Evolutionary conservation across 2,888 invertebrate genomes (phyloP).

Genomic region (Rutpela maculata): DNA sequence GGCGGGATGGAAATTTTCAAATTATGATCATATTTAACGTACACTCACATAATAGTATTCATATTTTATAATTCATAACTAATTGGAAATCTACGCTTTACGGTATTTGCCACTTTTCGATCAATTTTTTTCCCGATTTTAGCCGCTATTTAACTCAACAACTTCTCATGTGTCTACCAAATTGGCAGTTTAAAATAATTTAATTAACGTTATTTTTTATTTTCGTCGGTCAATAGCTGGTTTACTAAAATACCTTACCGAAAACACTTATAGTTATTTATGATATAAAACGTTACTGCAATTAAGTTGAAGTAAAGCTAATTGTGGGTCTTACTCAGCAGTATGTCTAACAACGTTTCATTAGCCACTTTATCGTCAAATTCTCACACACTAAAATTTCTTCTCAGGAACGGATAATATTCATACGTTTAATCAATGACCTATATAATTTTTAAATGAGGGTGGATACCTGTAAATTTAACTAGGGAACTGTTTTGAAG

Average conservation of each 20-base stretch:
- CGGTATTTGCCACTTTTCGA: not conserved
- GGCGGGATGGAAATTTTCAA: not conserved
- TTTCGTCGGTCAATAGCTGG: not conserved
- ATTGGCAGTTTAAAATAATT: not conserved
- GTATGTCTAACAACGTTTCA: not conserved
- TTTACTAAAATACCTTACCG: not conserved
- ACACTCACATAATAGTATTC: not conserved
- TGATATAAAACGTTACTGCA: not conserved
- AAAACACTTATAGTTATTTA: not conserved
- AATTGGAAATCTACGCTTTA: not conserved
- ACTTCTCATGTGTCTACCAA: not conserved
- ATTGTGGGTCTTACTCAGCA: not conserved
- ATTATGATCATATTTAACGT: not conserved
- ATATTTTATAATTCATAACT: not conserved
- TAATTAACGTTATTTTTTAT: not conserved
- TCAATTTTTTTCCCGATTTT: not conserved
- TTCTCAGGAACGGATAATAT: no score
- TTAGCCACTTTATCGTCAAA: not conserved
- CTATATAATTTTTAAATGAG: no score
- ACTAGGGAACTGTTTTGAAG: no score
- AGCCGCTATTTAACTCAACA: not conserved
- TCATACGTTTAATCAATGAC: no score
- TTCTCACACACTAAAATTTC: no score
- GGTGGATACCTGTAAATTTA: no score
- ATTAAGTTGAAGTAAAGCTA: not conserved